These are phyloP conservation scores for Endomychus coccineus DNA, from an alignment of 2,888 invertebrate genomes.

Conservation along the genomic window DNA sequence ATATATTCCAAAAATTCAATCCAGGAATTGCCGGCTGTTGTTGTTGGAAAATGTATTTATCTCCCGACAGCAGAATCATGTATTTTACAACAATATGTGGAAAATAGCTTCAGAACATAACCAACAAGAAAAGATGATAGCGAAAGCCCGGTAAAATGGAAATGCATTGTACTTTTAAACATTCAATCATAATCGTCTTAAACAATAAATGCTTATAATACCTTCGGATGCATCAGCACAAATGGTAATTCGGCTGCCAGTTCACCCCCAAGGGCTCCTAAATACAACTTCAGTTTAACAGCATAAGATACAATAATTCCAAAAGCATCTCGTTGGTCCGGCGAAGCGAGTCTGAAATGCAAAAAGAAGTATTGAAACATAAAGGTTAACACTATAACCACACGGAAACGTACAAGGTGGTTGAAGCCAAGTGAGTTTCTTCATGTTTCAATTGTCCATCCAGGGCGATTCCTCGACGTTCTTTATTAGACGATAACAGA, in stretches of 20 bases:
- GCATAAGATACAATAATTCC: slow-evolving; percentile 95
- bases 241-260: slow-evolving; percentile 86
- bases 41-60: no score
- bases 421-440: slow-evolving; percentile 82
- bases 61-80: no score
- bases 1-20: no score
- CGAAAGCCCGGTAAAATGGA: no score
- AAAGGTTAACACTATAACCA: background rate
- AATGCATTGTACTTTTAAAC: background rate
- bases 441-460: slow-evolving; percentile 83
- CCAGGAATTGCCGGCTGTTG: no score
- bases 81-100: no score
- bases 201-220: slow-evolving; percentile 39
- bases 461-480: slow-evolving; percentile 83
- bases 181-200: slow-evolving; percentile 2
- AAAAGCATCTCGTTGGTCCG: slow-evolving; percentile 85
- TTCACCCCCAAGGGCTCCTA: slow-evolving; percentile 89
- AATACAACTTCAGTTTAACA: slow-evolving; percentile 87
- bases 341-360: slow-evolving; percentile 53
- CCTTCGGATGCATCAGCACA: slow-evolving; percentile 86
- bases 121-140: no score
- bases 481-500: slow-evolving; percentile 65
- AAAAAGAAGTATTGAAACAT: slow-evolving; percentile 1
- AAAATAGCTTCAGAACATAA: no score
- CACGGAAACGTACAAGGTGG: slow-evolving; percentile 66